phyloP scores from a whole-genome alignment of 2,797 vertebrate species.

The Anisognathus igniventris region DNA sequence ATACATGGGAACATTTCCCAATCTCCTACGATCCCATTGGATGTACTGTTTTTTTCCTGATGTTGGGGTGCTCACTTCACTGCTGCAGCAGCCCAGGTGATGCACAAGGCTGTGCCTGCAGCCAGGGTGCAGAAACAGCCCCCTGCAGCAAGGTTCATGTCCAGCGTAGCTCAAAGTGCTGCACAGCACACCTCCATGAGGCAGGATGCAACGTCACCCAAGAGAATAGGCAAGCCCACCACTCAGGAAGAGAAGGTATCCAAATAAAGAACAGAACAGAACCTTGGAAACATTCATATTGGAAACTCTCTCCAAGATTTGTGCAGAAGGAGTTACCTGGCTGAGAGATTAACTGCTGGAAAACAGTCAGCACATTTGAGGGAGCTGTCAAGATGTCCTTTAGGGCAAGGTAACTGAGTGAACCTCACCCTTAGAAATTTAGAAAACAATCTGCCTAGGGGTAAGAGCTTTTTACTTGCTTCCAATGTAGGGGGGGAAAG shows the following conservation, averaged over 20 bases:
- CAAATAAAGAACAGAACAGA: background rate
- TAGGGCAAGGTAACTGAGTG: background rate
- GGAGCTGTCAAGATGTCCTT: background rate
- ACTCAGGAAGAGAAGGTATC: background rate
- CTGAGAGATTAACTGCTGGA: background rate
- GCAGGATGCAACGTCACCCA: background rate
- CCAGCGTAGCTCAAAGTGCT: background rate
- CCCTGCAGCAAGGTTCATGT: background rate
- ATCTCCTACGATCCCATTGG: rapidly evolving
- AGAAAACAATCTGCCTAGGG: background rate
- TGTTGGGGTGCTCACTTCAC: background rate
- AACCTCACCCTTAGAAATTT: background rate
- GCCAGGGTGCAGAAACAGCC: background rate
- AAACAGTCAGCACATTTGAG: background rate
- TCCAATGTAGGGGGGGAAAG: background rate
- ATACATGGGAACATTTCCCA: background rate
- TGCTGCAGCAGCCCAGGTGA: background rate
- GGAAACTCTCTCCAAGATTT: background rate
- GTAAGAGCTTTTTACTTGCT: background rate
- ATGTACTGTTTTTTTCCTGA: rapidly evolving
- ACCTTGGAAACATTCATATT: background rate
- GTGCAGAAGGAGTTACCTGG: background rate
- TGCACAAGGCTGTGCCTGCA: background rate
- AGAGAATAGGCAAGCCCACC: background rate
- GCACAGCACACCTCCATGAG: background rate